A percentile compares a stretch with the other conserved stretches of the same genome.
phyloP scores from a whole-genome alignment of 2,113 vertebrate genomes.

The Odontophorus gujanensis region DNA sequence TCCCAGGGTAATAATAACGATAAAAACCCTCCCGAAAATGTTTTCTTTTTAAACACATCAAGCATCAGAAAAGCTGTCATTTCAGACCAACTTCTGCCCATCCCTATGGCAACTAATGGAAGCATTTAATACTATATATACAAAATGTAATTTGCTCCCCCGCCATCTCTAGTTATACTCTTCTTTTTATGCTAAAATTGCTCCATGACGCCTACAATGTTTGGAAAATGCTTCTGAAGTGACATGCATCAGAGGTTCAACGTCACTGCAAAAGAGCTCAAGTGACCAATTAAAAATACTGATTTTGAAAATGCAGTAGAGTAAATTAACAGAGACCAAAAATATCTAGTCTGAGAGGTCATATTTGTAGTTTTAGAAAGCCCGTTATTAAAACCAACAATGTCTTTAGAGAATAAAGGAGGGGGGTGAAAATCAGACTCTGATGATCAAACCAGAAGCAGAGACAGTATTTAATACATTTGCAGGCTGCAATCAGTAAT shows the following conservation, averaged over 20 bases:
- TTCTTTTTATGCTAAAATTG: conserved; percentile 77
- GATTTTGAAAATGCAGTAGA: conserved; percentile 8
- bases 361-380: conserved; percentile 11
- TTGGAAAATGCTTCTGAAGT: conserved; percentile 68
- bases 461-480: neutral
- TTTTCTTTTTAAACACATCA: conserved; percentile 72
- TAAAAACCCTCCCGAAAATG: conserved; percentile 21
- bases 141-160: conserved; percentile 58
- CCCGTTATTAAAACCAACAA: neutral
- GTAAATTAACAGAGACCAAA: conserved; percentile 18
- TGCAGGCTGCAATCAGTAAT: neutral
- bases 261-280: conserved; percentile 56
- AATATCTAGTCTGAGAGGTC: conserved; percentile 1
- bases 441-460: neutral
- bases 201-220: conserved; percentile 66
- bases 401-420: neutral
- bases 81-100: conserved; percentile 80
- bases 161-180: conserved; percentile 60
- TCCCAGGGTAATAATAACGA: conserved; percentile 58
- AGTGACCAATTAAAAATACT: conserved; percentile 43
- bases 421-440: neutral
- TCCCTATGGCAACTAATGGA: conserved; percentile 84
- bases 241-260: conserved; percentile 61
- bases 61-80: conserved; percentile 74
- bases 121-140: conserved; percentile 78